Base-by-base conservation (phyloP, 2,888 invertebrate genomes). In the Dichetophora obliterata region DNA sequence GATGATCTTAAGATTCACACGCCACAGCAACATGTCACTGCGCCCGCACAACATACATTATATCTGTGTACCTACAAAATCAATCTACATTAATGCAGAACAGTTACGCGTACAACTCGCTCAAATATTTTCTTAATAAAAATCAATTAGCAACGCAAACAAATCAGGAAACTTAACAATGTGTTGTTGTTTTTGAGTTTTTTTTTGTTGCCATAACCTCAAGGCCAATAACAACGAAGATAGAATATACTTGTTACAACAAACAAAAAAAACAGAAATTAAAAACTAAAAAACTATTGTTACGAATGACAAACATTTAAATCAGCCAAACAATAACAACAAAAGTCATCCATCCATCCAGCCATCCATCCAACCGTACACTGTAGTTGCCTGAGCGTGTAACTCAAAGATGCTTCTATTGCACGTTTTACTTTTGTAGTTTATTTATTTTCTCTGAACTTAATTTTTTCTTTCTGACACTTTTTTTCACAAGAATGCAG, bases 101-200 rank as follows among this genome's bases (percentile, higher is more conserved):
- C 16, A 68, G 61, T 63, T 22, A 65, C 73, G n/a, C 73, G 3
- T 22, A 34, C 31, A 52, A 31, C 65, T 6, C 27, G 6, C 22
- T 73, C 31, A 63, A 57, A 71, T 71, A 22, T 19, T 37, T 37
- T 71, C 24, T 22, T 54, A 22, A 65, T 52, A 63, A 73, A 63
- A 73, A 50, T 73, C 65, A 73, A 73, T 73, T 73, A 73, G 65
- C 63, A 50, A 27, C 19, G 65, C 63, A 73, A 73, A 73, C 63
- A 73, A 73, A 22, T 34, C 54, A 27, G 31, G 31, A 34, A 63
- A 27, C 63, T 31, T 19, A 52, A 52, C 52, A 52, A 16, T 52
- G 4, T 54, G 54, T 6, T 22, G 54, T 54, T 19, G 3, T 19
- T 54, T n/a, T 11, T 24, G n/a, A n/a, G n/a, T 27, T 59, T 22